Evolutionary conservation across 2,113 vertebrate species (phyloP), one percentile per base, ranked within the genome.

Genomic region (Eulacestoma nigropectus): DNA sequence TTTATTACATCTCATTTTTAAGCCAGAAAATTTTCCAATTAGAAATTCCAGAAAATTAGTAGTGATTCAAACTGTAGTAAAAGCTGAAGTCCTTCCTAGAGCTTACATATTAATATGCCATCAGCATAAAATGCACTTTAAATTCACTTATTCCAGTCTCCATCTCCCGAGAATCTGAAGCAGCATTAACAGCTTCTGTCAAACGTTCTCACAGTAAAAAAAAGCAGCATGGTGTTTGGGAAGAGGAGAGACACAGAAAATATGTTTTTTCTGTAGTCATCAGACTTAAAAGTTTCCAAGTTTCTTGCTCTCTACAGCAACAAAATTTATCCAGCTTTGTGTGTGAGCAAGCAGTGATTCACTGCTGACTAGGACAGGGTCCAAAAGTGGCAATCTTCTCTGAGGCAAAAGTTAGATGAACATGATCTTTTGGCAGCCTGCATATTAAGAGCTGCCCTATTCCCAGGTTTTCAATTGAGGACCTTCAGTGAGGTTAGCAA

Each of bases 101-200:
- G 82, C 60, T 87, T 84, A 59, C 47, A 82, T 91, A 92, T 87
- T 92, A 93, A 90, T 68, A 55, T 32, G 35, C 17, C 21, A 89
- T 93, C 55, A 87, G 62, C 21, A 84, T 73, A 96, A 91, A 84
- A 89, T 69, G 27, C 16, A 65, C 46, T 94, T 96, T 73, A 92
- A 92, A 93, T 93, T 84, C 64, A 81, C 39, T 78, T 60, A 72
- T 92, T 81, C 27, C 79, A 67, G 47, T 62, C 67, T 68, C 44
- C 37, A 52, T 79, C 84, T 84, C 74, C 27, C 26, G 67, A 83
- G 84, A 92, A 78, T 59, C 26, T 17, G 41, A 92, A 74, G 30
- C 32, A 96, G 25, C 55, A 78, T 95, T 90, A 95, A 57, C 21
- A 91, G 35, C 23, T 76, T 86, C 74, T 85, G 47, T 90, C 65